A percentile compares a stretch with the other conserved stretches of the same genome.
phyloP scores from a whole-genome alignment of 92 coral and sea anemone genomes.

The Muricea muricata region DNA sequence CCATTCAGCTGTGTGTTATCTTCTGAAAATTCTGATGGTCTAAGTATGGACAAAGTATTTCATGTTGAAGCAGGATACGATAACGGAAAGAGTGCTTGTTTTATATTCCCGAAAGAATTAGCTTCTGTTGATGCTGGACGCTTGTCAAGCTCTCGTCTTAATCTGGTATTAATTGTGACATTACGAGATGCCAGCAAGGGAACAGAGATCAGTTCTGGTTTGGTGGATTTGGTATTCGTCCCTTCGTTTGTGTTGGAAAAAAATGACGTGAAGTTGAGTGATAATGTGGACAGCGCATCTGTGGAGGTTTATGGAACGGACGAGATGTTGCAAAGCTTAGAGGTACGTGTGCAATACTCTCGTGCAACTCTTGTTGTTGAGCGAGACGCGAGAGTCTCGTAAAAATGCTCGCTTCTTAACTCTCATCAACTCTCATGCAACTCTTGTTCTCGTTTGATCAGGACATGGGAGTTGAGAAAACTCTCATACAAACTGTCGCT shows the following conservation, averaged over 20 bases:
- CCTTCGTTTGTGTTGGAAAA: constrained; percentile 81
- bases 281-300: constrained; percentile 53
- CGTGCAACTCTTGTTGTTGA: constrained; percentile 6
- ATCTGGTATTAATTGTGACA: constrained; percentile 72
- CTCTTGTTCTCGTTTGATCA: neutral
- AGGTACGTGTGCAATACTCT: constrained; percentile 63
- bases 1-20: constrained; percentile 62
- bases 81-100: constrained; percentile 79
- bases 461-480: neutral
- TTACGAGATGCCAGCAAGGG: constrained; percentile 82
- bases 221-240: constrained; percentile 68
- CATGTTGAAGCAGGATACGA: constrained; percentile 76
- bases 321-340: constrained; percentile 69
- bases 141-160: constrained; percentile 52
- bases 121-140: constrained; percentile 46
- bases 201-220: constrained; percentile 69
- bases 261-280: constrained; percentile 68
- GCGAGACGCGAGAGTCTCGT: neutral
- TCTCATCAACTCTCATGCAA: neutral
- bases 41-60: constrained; percentile 70
- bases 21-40: constrained; percentile 39
- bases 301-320: constrained; percentile 74
- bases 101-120: constrained; percentile 66
- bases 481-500: neutral
- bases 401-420: neutral